phyloP scores from a whole-genome alignment of 2,113 vertebrate species.

The Ranitomeya variabilis region DNA sequence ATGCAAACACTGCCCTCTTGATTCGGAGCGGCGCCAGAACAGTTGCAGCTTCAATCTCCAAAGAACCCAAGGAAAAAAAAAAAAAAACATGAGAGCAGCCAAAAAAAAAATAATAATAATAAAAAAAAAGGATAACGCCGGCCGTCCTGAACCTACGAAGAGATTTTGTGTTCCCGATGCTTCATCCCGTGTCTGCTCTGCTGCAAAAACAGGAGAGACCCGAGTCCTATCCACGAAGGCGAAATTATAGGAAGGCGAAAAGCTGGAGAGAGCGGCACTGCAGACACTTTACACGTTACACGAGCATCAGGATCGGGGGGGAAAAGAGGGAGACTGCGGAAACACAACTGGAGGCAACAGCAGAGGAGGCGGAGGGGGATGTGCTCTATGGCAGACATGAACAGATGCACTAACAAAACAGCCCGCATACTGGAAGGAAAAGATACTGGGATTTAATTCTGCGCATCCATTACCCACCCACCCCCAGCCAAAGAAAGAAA shows the following conservation, averaged over 20 bases:
- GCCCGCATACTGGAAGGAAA: constrained; percentile 30
- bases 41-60: constrained; percentile 39
- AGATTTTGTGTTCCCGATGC: background rate
- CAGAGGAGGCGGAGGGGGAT: background rate
- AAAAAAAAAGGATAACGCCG: background rate
- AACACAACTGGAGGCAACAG: background rate
- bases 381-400: constrained; percentile 12
- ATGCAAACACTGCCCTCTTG: constrained; percentile 58
- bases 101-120: background rate
- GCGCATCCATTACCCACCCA: constrained; percentile 17
- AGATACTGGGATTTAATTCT: constrained; percentile 17
- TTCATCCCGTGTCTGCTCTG: background rate
- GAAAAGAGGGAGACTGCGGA: constrained; percentile 25
- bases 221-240: background rate
- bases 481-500: background rate
- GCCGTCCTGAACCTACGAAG: background rate
- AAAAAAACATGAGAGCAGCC: background rate
- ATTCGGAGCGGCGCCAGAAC: constrained; percentile 55
- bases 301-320: background rate
- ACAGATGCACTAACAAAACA: constrained; percentile 30
- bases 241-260: background rate
- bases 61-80: background rate
- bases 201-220: background rate
- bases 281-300: constrained; percentile 20
- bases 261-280: constrained; percentile 1